Evolutionary conservation across 2,888 invertebrate genomes (phyloP).

Genomic region (Ceratothoa steindachneri): DNA sequence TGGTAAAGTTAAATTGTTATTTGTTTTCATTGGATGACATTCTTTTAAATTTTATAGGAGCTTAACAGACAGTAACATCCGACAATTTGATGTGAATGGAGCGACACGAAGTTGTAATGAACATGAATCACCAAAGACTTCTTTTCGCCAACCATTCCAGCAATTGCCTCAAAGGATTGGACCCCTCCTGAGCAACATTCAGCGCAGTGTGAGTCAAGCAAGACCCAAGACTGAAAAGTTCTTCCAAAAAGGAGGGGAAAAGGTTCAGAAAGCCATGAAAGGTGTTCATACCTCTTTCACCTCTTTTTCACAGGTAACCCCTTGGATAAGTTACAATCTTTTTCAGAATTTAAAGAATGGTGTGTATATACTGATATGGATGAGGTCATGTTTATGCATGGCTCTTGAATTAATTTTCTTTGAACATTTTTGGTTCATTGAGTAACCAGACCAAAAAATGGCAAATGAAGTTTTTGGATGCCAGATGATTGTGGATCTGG

Average conservation of each 20-base stretch:
- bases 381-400: too few species aligned
- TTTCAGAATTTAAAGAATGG: too few species aligned
- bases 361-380: too few species aligned
- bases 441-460: too few species aligned
- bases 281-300: not conserved
- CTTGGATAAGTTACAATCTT: too few species aligned
- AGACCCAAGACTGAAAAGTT: not conserved
- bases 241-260: not conserved
- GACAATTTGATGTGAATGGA: not conserved
- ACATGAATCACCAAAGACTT: not conserved
- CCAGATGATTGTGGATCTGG: too few species aligned
- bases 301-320: not conserved
- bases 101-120: not conserved
- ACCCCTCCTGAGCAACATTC: not conserved
- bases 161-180: not conserved
- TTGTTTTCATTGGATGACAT: too few species aligned
- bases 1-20: too few species aligned
- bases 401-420: too few species aligned
- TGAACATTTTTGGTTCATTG: too few species aligned
- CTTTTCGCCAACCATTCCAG: not conserved
- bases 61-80: not conserved
- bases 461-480: too few species aligned
- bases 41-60: not conserved
- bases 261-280: not conserved
- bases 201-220: not conserved